A percentile compares a stretch with the other conserved stretches of the same genome.
Evolutionary conservation across 2,113 vertebrate genomes (phyloP).

Genomic region (Equus quagga): DNA sequence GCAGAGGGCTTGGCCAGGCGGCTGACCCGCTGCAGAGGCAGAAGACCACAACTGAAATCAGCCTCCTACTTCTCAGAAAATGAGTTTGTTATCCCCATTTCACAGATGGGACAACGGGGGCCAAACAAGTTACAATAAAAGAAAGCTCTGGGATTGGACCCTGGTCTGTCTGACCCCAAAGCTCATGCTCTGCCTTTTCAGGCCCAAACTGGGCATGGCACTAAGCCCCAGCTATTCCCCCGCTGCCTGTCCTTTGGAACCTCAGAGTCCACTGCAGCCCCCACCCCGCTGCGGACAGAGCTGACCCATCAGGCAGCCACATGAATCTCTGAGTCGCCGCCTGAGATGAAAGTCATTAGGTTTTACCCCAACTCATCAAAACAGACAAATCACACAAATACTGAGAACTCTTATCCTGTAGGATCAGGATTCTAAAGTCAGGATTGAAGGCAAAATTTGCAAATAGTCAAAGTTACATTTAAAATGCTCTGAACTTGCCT

Average conservation of each 20-base stretch:
- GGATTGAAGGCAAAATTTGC: not conserved
- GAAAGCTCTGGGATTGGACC: not conserved
- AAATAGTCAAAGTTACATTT: not conserved
- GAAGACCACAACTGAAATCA: not conserved
- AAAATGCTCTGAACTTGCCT: not conserved
- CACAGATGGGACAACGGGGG: not conserved
- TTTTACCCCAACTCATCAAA: not conserved
- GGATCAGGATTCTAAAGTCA: not conserved
- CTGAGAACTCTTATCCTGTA: not conserved
- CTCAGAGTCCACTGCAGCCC: fast-evolving
- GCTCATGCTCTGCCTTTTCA: not conserved
- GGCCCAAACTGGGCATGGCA: not conserved
- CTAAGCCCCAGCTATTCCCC: fast-evolving
- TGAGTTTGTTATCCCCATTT: not conserved
- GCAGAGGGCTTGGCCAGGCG: fast-evolving
- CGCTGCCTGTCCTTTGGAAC: not conserved
- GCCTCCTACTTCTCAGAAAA: not conserved
- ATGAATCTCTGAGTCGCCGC: not conserved
- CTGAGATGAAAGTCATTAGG: not conserved
- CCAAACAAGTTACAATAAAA: not conserved
- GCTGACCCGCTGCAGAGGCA: not conserved
- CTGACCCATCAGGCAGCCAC: fast-evolving
- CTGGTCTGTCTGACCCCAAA: no score
- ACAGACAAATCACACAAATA: not conserved
- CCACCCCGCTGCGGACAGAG: fast-evolving